A percentile compares a stretch with the other conserved stretches of the same genome.
Conservation (phyloP, 2,888 invertebrate genomes). For the Lasioglossum lativentre region DNA sequence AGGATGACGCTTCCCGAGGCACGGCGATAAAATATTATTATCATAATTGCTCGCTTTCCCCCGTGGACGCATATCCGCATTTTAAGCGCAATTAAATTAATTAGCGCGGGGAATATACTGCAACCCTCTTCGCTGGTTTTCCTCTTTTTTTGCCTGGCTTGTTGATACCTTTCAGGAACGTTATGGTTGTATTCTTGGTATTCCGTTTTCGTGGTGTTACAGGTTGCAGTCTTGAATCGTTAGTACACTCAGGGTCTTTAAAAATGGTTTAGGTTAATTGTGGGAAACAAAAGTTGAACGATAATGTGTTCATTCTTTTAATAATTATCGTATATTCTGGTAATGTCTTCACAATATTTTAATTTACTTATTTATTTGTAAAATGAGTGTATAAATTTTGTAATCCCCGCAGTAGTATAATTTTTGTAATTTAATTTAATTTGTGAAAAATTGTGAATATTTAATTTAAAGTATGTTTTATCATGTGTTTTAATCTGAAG, state of each 20-base stretch:
- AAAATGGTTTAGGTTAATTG: background rate
- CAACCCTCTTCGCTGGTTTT: background rate
- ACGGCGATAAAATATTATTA: slow-evolving; percentile 50
- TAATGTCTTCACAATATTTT: background rate
- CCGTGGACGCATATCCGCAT: slow-evolving; percentile 31
- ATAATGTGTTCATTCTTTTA: background rate
- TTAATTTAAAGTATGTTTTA: no score
- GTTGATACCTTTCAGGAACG: background rate
- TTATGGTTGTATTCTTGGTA: background rate
- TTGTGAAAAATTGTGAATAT: no score
- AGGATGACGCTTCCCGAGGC: slow-evolving; percentile 21
- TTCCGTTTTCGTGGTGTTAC: background rate
- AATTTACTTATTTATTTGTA: background rate
- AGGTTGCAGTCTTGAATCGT: background rate
- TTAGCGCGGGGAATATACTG: slow-evolving; percentile 26
- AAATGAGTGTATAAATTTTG: no score
- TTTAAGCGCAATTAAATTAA: slow-evolving; percentile 59
- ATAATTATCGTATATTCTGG: background rate
- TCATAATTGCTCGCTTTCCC: slow-evolving; percentile 37
- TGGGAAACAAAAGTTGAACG: background rate
- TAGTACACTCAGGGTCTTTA: background rate
- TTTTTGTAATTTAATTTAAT: no score
- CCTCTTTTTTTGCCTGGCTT: slow-evolving; percentile 32
- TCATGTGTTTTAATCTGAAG: no score
- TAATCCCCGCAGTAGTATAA: no score